These are phyloP conservation scores for Semnornis frantzii DNA, from an alignment of 2,113 vertebrate species.

Conservation along the genomic window DNA sequence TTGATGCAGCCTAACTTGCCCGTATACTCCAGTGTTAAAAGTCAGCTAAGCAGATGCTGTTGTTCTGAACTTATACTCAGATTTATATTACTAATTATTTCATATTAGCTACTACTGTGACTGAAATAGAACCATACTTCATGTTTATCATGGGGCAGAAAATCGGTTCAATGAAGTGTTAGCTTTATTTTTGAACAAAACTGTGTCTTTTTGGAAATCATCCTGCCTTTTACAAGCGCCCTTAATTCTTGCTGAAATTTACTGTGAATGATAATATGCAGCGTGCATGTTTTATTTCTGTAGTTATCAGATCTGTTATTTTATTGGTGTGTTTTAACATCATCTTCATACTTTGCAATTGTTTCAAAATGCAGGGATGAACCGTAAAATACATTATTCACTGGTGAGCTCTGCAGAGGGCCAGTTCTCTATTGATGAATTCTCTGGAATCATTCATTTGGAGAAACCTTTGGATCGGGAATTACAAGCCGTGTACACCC, in stretches of 20 bases:
- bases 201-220: neutral
- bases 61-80: neutral
- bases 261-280: neutral
- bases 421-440: constrained; percentile 90
- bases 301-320: neutral
- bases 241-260: neutral
- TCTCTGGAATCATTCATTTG: constrained; percentile 86
- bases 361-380: constrained; percentile 79
- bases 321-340: neutral
- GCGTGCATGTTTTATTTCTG: neutral
- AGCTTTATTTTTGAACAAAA: neutral
- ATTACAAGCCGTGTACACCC: constrained; percentile 82
- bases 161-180: neutral
- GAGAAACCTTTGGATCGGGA: constrained; percentile 91
- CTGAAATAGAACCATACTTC: neutral
- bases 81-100: neutral
- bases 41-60: neutral
- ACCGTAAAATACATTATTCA: constrained; percentile 86
- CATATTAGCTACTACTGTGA: neutral
- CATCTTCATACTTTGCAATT: neutral
- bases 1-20: neutral
- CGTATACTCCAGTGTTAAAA: neutral
- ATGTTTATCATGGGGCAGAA: neutral
- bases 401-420: constrained; percentile 87
- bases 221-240: neutral